Percentiles rank a stretch among this genome's conserved stretches.
Conservation (phyloP, 1,140 invertebrate genomes). For the Anoplolepis gracilipes region DNA sequence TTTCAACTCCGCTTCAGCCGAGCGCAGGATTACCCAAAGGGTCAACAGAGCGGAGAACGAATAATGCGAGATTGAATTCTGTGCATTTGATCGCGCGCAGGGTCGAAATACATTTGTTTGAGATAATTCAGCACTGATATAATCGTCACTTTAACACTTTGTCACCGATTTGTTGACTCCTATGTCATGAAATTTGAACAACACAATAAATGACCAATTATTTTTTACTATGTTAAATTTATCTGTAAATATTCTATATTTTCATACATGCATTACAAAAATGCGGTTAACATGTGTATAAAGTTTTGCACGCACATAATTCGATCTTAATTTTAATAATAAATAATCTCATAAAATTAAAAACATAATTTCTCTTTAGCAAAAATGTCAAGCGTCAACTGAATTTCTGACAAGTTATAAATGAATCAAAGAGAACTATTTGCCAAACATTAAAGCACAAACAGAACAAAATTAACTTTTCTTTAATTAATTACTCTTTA, state of each 20-base stretch:
- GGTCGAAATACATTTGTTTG: slow-evolving; percentile 56
- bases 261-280: not conserved
- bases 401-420: not conserved
- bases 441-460: not conserved
- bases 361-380: not conserved
- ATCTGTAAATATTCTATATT: no score
- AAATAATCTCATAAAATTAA: not conserved
- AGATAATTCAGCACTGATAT: not conserved
- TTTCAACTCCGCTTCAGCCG: slow-evolving; percentile 63
- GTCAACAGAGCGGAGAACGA: slow-evolving; percentile 64
- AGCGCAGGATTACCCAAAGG: slow-evolving; percentile 55
- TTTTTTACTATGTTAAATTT: not conserved
- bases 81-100: slow-evolving; percentile 36
- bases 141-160: slow-evolving; percentile 23
- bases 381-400: not conserved
- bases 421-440: not conserved
- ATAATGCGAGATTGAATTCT: slow-evolving; percentile 66
- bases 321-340: not conserved
- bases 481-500: not conserved
- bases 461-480: not conserved
- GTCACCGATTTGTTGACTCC: not conserved
- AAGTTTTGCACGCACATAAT: not conserved
- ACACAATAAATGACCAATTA: not conserved
- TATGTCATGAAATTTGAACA: not conserved
- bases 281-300: not conserved